Evolutionary conservation across 2,113 vertebrate species (phyloP), one percentile per base, ranked within the genome.

Genomic region (Lophotis ruficrista): DNA sequence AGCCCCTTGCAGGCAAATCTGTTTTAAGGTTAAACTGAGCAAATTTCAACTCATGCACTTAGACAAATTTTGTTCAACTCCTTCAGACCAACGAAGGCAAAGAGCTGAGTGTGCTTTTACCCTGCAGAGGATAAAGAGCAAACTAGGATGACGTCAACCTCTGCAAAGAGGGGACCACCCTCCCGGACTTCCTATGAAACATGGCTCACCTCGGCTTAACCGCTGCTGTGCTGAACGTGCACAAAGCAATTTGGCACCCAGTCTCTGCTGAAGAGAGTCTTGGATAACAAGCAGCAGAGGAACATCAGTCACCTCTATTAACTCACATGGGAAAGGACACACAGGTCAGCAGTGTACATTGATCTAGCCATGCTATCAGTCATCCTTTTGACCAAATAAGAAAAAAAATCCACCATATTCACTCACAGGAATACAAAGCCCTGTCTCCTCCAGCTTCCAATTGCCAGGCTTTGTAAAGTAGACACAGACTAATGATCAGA

Each of bases 201-300:
- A 33, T 0, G 0, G 14, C 38, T 78, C 61, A 51, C 51, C 13
- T 58, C 1, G 1, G 12, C 23, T 50, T 37, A 73, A 25, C 4
- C 1, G 2, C 24, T 61, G 45, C 66, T 43, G 43, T 38, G 43
- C 77, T 79, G 53, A 68, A n/a, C 24, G 45, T 3, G n/a, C 75
- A 77, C 33, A 90, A 33, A 86, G 7, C n/a, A 48, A 21, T 22
- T 0, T 25, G 65, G 48, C 41, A 82, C 17, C 7, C 18, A 81
- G 35, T 33, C 20, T 68, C 53, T 72, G 56, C 18, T 6, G 7
- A 89, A 68, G 10, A 53, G 10, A 33, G 30, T 50, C 50, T 72
- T 1, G 2, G 48, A 41, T 15, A 73, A 50, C 24, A 14, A 81
- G 12, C 38, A 81, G 38, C 37, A 92, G 51, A 50, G 23, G 31